Evolutionary conservation across 2,888 invertebrate species (phyloP), one percentile per base, ranked within the genome.

Genomic region (Eutolmus rufibarbis): DNA sequence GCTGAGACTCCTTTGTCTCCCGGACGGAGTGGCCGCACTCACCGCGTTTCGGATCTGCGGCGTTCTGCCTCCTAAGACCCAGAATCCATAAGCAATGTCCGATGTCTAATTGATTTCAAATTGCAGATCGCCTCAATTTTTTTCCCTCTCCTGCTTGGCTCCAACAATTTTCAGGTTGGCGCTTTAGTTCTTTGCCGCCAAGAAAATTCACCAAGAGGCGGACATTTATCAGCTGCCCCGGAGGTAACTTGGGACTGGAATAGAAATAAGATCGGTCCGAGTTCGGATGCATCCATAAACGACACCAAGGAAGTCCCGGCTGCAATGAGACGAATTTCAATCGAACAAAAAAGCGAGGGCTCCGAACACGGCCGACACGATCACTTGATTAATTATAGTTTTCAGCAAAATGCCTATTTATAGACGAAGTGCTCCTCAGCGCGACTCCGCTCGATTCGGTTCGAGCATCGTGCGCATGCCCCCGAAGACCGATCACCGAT

Each of bases 361-460:
- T 74, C 74, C 74, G 87, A 87, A 81, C 88, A 87, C 84, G 87
- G 87, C 85, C 84, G 66, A 88, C 82, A 84, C 88, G 87, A 88
- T 87, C 85, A 34, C 84, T 87, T 88, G 88, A 88, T 88, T 88
- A 88, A 88, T 88, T 87, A 88, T 87, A 19, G 87, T 74, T 87
- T 87, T 88, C 85, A 74, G 57, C 86, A n/a, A 88, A 87, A 87
- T 88, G 85, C 78, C 87, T 88, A 86, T 86, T 86, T 86, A 86
- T 74, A 85, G 85, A 46, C 43, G 46, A 74, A 85, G 31, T 85
- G 43, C 51, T 46, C 46, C 19, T 46, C 85, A 28, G 31, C 28
- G 40, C 0, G 74, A 23, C 79, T 23, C 9, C 19, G 66, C 56
- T 57, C 66, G 57, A 34, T 40, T 51, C 82, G 82, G 57, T 57